Percentiles rank a stretch among this genome's conserved stretches.
Conservation (phyloP, 2,113 vertebrate genomes). For the Anolis carolinensis region DNA sequence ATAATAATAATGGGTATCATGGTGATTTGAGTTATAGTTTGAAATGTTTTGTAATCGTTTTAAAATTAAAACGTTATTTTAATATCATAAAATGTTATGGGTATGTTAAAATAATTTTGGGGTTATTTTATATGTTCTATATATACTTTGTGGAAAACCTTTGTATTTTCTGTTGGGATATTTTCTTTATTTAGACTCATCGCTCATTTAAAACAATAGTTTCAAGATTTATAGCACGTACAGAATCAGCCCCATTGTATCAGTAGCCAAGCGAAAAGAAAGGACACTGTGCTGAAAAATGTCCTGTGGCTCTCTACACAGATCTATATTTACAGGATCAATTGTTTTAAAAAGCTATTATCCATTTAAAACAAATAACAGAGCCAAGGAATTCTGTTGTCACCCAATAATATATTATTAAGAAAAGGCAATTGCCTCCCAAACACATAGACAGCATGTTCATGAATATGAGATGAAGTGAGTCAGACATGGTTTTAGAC, state of each 20-base stretch:
- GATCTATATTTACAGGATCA: constrained; percentile 2
- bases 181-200: not conserved
- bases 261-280: not conserved
- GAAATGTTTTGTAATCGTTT: not conserved
- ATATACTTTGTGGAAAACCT: not conserved
- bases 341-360: not conserved
- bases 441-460: not conserved
- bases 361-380: constrained; percentile 10
- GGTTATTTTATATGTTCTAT: not conserved
- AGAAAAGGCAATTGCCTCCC: not conserved
- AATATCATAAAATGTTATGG: not conserved
- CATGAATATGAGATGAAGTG: not conserved
- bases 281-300: not conserved
- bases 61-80: not conserved
- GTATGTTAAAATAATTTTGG: not conserved
- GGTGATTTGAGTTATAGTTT: not conserved
- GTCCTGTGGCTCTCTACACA: not conserved
- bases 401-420: not conserved
- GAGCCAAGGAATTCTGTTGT: not conserved
- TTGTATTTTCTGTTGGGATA: not conserved
- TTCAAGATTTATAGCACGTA: constrained; percentile 15
- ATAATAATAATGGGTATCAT: not conserved
- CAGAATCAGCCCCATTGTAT: not conserved
- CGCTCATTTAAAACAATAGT: not conserved
- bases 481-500: not conserved